Conservation (phyloP, 2,888 invertebrate species). For the Eulithis testata region DNA sequence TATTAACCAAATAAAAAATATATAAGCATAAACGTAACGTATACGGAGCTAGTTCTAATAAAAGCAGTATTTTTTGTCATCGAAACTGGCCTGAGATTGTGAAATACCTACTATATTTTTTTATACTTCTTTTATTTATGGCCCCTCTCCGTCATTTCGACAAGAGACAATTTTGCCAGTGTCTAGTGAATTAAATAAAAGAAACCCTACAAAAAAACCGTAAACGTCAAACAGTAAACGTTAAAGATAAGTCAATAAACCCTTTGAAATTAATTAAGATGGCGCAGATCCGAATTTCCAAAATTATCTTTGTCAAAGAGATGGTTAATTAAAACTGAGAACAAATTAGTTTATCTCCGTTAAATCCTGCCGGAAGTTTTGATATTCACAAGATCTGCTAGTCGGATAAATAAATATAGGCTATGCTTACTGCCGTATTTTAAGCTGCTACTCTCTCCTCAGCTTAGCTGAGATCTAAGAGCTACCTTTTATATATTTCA, state of each 20-base stretch:
- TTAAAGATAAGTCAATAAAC: conserved; percentile 49
- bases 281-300: conserved; percentile 53
- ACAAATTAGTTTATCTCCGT: conserved; percentile 55
- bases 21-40: too few relatives aligned
- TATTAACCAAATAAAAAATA: too few relatives aligned
- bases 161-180: too few relatives aligned
- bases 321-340: conserved; percentile 60
- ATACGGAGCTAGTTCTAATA: too few relatives aligned
- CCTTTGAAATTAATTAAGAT: conserved; percentile 59
- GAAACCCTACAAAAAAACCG: not conserved
- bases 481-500: too few relatives aligned
- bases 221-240: not conserved
- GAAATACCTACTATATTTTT: too few relatives aligned
- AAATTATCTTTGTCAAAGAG: conserved; percentile 60
- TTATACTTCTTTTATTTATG: too few relatives aligned
- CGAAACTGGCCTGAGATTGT: too few relatives aligned
- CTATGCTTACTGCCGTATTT: not conserved
- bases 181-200: too few relatives aligned
- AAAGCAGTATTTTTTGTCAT: too few relatives aligned
- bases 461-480: too few relatives aligned
- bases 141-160: too few relatives aligned
- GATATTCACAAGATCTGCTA: conserved; percentile 19
- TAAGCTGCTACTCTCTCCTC: not conserved
- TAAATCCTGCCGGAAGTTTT: conserved; percentile 35
- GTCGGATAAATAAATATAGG: conserved; percentile 3